Percentiles rank a stretch among this genome's conserved stretches.
Conservation (phyloP, 2,113 vertebrate species). For the Macquaria ambigua region DNA sequence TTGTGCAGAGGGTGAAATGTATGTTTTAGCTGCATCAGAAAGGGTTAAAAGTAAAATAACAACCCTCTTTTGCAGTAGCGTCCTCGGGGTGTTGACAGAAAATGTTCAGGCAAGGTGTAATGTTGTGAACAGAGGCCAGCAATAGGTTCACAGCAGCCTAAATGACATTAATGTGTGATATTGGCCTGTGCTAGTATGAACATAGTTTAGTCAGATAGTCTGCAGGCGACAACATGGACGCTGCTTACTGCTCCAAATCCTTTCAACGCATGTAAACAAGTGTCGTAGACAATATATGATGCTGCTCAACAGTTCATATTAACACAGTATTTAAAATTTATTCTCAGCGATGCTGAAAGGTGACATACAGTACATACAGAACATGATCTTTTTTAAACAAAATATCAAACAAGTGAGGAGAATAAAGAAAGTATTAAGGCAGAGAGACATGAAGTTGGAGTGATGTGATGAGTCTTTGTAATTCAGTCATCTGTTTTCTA, state of each 20-base stretch:
- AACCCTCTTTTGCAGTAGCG: background rate
- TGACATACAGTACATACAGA: constrained; percentile 24
- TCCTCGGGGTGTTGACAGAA: constrained; percentile 29
- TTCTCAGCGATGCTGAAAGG: constrained; percentile 30
- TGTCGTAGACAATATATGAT: background rate
- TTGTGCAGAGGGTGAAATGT: background rate
- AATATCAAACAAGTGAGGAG: constrained; percentile 10
- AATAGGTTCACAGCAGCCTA: constrained; percentile 39
- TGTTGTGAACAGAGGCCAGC: constrained; percentile 31
- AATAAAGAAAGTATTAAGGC: background rate
- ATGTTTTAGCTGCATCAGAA: background rate
- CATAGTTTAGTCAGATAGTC: background rate
- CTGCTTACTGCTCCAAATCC: background rate
- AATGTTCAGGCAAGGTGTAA: constrained; percentile 29
- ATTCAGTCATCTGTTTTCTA: background rate
- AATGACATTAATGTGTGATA: constrained; percentile 44
- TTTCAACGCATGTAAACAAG: background rate
- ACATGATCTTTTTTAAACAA: constrained; percentile 20
- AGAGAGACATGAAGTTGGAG: constrained; percentile 11
- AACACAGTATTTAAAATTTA: constrained; percentile 63
- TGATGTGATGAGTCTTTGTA: constrained; percentile 10
- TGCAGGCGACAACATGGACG: background rate
- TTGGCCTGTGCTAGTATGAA: background rate
- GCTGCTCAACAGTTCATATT: constrained; percentile 27
- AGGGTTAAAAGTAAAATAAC: background rate